phyloP scores from a whole-genome alignment of 2,888 invertebrate genomes.

The Clostera curtula region DNA sequence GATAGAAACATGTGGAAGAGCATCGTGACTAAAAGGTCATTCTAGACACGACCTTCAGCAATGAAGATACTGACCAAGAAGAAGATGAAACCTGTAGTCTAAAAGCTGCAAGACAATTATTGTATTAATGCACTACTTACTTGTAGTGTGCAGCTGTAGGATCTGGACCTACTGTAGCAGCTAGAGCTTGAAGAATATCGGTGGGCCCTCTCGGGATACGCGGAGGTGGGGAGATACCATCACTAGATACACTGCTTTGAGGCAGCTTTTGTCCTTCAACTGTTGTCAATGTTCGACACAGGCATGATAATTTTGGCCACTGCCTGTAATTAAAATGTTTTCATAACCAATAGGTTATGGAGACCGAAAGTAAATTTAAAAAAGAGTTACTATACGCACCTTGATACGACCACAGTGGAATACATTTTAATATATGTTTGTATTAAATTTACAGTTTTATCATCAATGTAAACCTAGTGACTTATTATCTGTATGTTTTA shows the following conservation, averaged over 20 bases:
- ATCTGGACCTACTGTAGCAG: constrained; percentile 85
- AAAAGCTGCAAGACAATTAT: too few relatives aligned
- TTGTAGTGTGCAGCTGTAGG: constrained; percentile 91
- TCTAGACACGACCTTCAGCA: too few relatives aligned
- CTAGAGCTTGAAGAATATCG: constrained; percentile 86
- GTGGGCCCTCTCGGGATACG: constrained; percentile 85
- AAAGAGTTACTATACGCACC: background rate
- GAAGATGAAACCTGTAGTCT: too few relatives aligned
- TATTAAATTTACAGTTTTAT: background rate
- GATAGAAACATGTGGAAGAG: too few relatives aligned
- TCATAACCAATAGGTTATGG: background rate
- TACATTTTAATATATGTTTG: too few relatives aligned
- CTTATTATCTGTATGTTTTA: background rate
- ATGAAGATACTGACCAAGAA: too few relatives aligned
- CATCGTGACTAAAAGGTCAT: too few relatives aligned
- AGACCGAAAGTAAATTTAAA: background rate
- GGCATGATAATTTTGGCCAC: constrained; percentile 45
- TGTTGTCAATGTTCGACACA: constrained; percentile 47
- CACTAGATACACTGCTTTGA: constrained; percentile 39
- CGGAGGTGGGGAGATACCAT: constrained; percentile 75
- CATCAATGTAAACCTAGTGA: background rate
- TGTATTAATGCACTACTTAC: constrained; percentile 30
- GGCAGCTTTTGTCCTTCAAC: constrained; percentile 59
- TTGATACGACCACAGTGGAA: constrained; percentile 1
- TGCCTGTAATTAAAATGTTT: constrained; percentile 33